A percentile compares a stretch with the other conserved stretches of the same genome.
Evolutionary conservation across 2,797 vertebrate species (phyloP).

Genomic region (Vespertilio murinus): DNA sequence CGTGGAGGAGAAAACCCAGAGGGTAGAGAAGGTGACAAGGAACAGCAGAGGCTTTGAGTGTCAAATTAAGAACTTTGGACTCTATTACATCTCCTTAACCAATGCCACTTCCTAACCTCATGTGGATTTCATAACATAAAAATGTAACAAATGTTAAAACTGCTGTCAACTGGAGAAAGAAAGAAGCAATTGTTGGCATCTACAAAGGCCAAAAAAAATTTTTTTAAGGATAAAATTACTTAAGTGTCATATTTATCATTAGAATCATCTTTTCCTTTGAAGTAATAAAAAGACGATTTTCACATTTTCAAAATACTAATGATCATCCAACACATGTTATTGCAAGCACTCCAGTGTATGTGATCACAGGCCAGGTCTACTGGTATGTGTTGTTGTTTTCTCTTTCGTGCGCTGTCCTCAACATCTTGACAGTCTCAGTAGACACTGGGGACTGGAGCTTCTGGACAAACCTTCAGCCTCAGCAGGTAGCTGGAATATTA

Average conservation of each 20-base stretch:
- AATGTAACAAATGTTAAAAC: conserved; percentile 33
- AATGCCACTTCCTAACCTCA: background rate
- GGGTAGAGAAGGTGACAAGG: accelerated
- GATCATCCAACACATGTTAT: background rate
- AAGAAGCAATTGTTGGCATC: conserved; percentile 41
- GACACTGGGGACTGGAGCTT: background rate
- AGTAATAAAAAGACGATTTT: conserved; percentile 61
- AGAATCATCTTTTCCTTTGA: conserved; percentile 62
- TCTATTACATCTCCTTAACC: background rate
- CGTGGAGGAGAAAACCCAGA: background rate
- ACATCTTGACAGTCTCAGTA: background rate
- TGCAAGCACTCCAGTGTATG: background rate
- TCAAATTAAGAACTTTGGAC: background rate
- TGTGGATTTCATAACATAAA: conserved; percentile 1
- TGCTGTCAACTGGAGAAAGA: conserved; percentile 33
- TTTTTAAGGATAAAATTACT: conserved; percentile 50
- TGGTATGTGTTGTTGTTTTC: background rate
- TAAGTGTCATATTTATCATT: conserved; percentile 63
- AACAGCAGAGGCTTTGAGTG: background rate
- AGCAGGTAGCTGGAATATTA: background rate
- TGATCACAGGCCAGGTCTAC: background rate
- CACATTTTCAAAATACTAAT: conserved; percentile 67
- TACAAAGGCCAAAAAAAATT: conserved; percentile 33
- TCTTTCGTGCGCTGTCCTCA: background rate
- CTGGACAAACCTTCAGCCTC: background rate